Conservation (phyloP, 2,888 invertebrate species). For the Oxycera nigricornis region DNA sequence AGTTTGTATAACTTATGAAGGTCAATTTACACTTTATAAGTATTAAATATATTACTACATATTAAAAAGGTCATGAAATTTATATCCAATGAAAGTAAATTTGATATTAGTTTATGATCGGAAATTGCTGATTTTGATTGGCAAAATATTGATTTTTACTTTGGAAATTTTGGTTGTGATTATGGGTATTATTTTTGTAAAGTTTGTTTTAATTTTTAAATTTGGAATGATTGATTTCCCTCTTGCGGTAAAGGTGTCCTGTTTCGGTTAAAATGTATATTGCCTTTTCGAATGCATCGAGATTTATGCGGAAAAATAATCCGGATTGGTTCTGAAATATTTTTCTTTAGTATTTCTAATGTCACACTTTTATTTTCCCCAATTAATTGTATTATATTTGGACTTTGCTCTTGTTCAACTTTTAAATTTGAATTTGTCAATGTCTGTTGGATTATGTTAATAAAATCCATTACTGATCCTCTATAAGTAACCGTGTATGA, state of each 20-base stretch:
- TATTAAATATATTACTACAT: not conserved
- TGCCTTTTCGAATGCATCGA: too few relatives aligned
- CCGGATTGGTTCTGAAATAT: not conserved
- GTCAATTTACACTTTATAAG: not conserved
- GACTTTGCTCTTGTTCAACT: too few relatives aligned
- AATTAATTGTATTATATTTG: not conserved
- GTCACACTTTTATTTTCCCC: not conserved
- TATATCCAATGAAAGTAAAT: not conserved
- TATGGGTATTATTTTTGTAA: not conserved
- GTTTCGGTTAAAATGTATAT: too few relatives aligned
- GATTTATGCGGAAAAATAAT: not conserved
- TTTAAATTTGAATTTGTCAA: too few relatives aligned
- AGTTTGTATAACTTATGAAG: not conserved
- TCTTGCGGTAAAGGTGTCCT: not conserved
- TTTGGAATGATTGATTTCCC: not conserved
- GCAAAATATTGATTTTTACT: not conserved
- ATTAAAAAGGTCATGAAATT: not conserved
- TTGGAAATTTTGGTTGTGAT: not conserved
- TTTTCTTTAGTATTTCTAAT: not conserved
- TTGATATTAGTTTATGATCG: not conserved
- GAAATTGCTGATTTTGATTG: not conserved
- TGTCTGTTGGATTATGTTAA: not conserved
- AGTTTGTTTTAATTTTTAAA: not conserved
- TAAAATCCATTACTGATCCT: constrained; percentile 8
- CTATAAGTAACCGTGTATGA: too few relatives aligned